phyloP scores from a whole-genome alignment of 2,113 vertebrate genomes.

The Pseudorectes ferrugineus region DNA sequence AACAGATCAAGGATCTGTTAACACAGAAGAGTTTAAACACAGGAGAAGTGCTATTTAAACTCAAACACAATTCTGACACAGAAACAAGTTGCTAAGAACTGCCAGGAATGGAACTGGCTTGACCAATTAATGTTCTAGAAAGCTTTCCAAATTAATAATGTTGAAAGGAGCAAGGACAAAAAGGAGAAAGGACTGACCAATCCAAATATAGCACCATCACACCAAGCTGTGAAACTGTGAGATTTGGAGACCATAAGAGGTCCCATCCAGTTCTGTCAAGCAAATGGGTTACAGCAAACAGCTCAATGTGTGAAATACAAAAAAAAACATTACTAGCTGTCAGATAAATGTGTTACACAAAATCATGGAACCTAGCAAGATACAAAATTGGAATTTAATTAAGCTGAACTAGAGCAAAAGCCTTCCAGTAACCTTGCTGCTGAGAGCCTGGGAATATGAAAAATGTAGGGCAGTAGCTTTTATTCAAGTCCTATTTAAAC shows the following conservation, averaged over 20 bases:
- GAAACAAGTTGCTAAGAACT: background rate
- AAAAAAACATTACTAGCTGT: background rate
- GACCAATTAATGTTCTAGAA: background rate
- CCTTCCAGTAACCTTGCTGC: background rate
- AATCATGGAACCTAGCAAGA: background rate
- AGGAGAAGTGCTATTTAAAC: background rate
- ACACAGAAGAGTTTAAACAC: too few relatives aligned
- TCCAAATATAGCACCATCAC: background rate
- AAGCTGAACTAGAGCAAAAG: conserved; percentile 31
- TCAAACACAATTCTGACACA: background rate
- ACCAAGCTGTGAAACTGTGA: background rate
- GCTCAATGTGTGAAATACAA: background rate
- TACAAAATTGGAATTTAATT: conserved; percentile 36
- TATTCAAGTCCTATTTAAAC: background rate
- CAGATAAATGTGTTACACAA: background rate
- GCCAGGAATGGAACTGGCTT: background rate
- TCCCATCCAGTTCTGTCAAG: background rate
- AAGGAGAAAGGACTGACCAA: background rate
- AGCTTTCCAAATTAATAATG: background rate
- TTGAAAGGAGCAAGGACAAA: background rate
- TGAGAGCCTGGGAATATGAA: background rate
- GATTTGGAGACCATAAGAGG: background rate
- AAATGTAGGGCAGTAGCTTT: background rate
- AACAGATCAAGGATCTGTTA: background rate
- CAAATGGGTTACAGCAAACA: background rate